phyloP scores from a whole-genome alignment of 2,888 invertebrate species.

The Norana najaformis region DNA sequence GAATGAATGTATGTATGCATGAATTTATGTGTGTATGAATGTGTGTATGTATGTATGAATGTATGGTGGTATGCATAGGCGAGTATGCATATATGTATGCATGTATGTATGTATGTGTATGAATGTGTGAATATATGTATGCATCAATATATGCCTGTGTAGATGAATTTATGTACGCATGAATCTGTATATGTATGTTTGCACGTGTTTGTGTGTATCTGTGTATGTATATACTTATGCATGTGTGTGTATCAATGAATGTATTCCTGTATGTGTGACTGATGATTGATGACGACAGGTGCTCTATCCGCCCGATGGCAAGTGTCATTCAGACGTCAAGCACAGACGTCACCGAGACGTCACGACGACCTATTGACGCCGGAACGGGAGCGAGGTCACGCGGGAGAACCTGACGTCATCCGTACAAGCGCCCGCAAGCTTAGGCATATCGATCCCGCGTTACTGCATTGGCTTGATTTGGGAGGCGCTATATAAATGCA shows the following conservation, averaged over 20 bases:
- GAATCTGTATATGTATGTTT: not conserved
- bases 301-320: conserved; percentile 13
- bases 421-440: not conserved
- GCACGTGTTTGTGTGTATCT: not conserved
- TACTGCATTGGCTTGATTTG: not conserved
- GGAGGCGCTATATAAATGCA: not conserved
- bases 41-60: conserved; percentile 3
- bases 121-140: not conserved
- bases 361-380: not conserved
- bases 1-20: not conserved
- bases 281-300: conserved; percentile 13
- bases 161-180: not conserved
- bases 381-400: not conserved
- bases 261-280: not conserved
- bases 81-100: not conserved
- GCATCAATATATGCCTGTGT: not conserved
- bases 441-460: not conserved
- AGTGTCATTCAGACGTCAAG: conserved; percentile 2
- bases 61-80: no score
- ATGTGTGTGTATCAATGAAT: not conserved
- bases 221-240: not conserved
- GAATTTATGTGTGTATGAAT: not conserved
- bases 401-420: not conserved
- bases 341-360: not conserved
- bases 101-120: not conserved